Evolutionary conservation across 2,888 invertebrate genomes (phyloP), one percentile per base, ranked within the genome.

Genomic region (Gortyna flavago): DNA sequence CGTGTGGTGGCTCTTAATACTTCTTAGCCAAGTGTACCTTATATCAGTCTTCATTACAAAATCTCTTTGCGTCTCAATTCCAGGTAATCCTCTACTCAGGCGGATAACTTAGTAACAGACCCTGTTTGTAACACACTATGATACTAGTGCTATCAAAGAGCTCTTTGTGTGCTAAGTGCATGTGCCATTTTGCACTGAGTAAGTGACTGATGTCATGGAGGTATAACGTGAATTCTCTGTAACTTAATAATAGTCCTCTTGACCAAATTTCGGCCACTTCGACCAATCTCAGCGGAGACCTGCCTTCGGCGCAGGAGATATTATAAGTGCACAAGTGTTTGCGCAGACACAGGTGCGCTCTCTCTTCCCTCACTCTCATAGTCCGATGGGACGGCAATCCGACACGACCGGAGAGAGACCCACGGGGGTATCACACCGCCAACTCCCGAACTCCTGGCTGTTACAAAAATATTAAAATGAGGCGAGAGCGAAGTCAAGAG

Each of bases 91-190:
- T 7, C 9, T 48, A 8, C 51, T 51, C n/a, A 25, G 6, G n/a
- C 3, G 32, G 29, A 41, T 80, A 57, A 80, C 38, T 80, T 29
- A 64, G 54, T 32, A 38, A 72, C 16, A 13, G 16, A 54, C 35
- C 16, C 18, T 32, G 61, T 51, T 61, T 70, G n/a, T 51, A n/a
- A 48, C n/a, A 21, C 29, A 57, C 8, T 32, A 2, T 5, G 5
- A 16, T 13, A 35, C 29, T 3, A 38, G 35, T 6, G 32, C 29
- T 38, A 29, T 18, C 25, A 61, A 18, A 54, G 61, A 70, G 54
- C 61, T 70, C 32, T 70, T 44, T 71, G 62, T 54, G 4, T 13
- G 29, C 51, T 25, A 29, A 70, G 51, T 79, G 44, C 71, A 35
- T 16, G 32, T 25, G 29, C 44, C 25, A 21, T 25, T 59, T 18